Percentiles rank a stretch among this genome's conserved stretches.
phyloP scores from a whole-genome alignment of 2,797 vertebrate species.

The Somateria mollissima region DNA sequence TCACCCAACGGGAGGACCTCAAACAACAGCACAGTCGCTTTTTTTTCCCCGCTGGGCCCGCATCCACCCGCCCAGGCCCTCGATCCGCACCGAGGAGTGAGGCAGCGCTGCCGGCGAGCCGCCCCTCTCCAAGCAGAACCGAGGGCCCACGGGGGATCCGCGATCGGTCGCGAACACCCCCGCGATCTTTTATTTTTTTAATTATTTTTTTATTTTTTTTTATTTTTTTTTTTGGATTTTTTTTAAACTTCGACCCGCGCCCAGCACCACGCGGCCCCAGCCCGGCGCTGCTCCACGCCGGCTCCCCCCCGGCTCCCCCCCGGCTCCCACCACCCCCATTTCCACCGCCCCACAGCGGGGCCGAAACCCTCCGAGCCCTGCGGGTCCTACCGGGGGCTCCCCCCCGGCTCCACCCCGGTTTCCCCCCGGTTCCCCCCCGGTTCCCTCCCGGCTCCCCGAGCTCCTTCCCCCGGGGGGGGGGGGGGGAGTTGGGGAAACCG shows the following conservation, averaged over 20 bases:
- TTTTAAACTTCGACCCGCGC: not conserved
- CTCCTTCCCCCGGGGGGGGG: too few species aligned
- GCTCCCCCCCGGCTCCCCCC: too few species aligned
- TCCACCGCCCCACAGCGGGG: not conserved
- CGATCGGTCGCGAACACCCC: not conserved
- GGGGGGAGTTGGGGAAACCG: too few species aligned
- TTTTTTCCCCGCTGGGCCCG: not conserved
- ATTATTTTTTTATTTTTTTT: too few species aligned
- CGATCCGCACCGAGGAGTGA: rapidly evolving
- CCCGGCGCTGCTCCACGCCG: not conserved
- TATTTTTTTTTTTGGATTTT: too few species aligned
- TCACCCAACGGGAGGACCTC: rapidly evolving
- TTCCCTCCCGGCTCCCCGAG: too few species aligned
- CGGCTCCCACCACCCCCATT: not conserved
- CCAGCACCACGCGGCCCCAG: not conserved
- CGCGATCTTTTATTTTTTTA: too few species aligned
- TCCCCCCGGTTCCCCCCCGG: too few species aligned
- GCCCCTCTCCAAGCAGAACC: rapidly evolving
- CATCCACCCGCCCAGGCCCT: not conserved
- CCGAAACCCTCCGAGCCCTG: not conserved
- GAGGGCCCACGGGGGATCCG: rapidly evolving
- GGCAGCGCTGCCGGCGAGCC: not conserved
- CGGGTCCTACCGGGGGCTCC: too few species aligned
- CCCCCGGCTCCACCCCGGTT: too few species aligned
- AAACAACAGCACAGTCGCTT: rapidly evolving